Base-by-base conservation (phyloP, 1,140 invertebrate genomes). In the Lucilia cuprina region DNA sequence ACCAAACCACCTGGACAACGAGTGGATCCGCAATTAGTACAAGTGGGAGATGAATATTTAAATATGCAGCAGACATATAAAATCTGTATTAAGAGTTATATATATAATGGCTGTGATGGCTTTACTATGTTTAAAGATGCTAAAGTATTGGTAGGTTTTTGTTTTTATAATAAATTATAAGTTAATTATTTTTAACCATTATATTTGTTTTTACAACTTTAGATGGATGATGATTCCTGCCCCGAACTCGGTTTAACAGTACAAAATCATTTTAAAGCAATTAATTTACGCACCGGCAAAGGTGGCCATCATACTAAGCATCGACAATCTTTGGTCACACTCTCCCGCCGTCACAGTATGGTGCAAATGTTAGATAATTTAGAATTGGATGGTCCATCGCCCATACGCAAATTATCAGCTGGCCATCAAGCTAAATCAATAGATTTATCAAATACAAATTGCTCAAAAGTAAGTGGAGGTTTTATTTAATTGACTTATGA, bases 181-280 rank as follows among this genome's bases (percentile, higher is more conserved):
- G n/a, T n/a, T n/a, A n/a, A n/a, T n/a, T n/a, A n/a, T n/a, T n/a
- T n/a, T n/a, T n/a, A n/a, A n/a, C n/a, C n/a, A n/a, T 25, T 14
- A 70, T 84, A n/a, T 30, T 83, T 35, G 13, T 80, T 19, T 80
- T 47, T 47, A 14, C 85, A 88, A 88, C 14, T 5, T 77, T 2
- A 97, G 96, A 92, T 96, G 75, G 94, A 94, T 87, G 95, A 96
- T 83, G 97, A 97, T 88, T 94, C 95, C 89, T 96, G 96, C 87
- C 95, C 96, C 0, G 95, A 96, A 88, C 91, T 98, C 74, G 95
- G 95, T 14, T 94, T 96, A 85, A 94, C 96, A 1, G 93, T 98
- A 65, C 95, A 96, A 91, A 97, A 98, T 92, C 96, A 98, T 91
- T 98, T 98, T 91, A 93, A 96, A 84, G 95, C 96, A 5, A 97